phyloP scores from a whole-genome alignment of 1,140 invertebrate genomes.

The Drosophila sechellia region DNA sequence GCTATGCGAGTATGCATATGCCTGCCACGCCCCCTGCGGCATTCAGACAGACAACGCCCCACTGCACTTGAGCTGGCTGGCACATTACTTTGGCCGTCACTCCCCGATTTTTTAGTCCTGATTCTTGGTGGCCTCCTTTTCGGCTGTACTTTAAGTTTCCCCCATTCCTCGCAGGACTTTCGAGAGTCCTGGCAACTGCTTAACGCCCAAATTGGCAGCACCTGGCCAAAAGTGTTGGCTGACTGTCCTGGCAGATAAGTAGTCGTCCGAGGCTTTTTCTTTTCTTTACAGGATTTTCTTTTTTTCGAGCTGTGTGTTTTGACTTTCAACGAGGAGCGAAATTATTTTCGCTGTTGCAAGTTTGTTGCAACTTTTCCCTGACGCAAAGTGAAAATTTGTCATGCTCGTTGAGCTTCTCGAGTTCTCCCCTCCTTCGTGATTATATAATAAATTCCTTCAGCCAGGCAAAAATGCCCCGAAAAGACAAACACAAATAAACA shows the following conservation, averaged over 20 bases:
- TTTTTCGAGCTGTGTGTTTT: slow-evolving; percentile 37
- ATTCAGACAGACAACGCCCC: slow-evolving; percentile 41
- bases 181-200: slow-evolving; percentile 57
- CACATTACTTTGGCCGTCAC: slow-evolving; percentile 68
- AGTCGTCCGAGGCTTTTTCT: slow-evolving; percentile 44
- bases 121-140: slow-evolving; percentile 64
- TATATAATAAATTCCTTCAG: slow-evolving; percentile 81
- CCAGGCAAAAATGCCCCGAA: slow-evolving; percentile 69
- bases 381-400: slow-evolving; percentile 81
- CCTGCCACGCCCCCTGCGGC: slow-evolving; percentile 51
- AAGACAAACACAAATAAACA: slow-evolving; percentile 73
- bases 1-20: slow-evolving; percentile 48
- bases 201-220: slow-evolving; percentile 79
- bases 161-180: slow-evolving; percentile 2
- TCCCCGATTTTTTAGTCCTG: slow-evolving; percentile 36
- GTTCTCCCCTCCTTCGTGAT: slow-evolving; percentile 14
- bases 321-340: slow-evolving; percentile 53
- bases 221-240: slow-evolving; percentile 68
- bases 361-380: slow-evolving; percentile 74
- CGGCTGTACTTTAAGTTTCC: slow-evolving; percentile 67
- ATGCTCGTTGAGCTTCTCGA: slow-evolving; percentile 69
- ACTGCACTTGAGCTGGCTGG: slow-evolving; percentile 56
- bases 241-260: slow-evolving; percentile 69
- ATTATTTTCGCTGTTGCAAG: slow-evolving; percentile 77
- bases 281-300: slow-evolving; percentile 2